Conservation (phyloP, 2,888 invertebrate species). For the Eucera pruinosa region DNA sequence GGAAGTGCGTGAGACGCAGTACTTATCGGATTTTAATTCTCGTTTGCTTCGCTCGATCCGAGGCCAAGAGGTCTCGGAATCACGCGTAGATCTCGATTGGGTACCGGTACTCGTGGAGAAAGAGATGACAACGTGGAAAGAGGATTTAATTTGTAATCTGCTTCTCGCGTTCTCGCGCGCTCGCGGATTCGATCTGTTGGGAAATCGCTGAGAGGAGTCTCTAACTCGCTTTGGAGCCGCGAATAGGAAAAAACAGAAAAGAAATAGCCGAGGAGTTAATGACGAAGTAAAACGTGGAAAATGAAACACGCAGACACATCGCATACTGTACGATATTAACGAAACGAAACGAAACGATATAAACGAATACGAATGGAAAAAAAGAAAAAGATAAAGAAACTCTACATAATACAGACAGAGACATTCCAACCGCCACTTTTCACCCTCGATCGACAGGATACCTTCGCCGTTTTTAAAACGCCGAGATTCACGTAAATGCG, state of each 20-base stretch:
- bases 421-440: slow-evolving; percentile 81
- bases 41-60: slow-evolving; percentile 13
- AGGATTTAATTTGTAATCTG: slow-evolving; percentile 8
- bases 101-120: slow-evolving; percentile 25
- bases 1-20: slow-evolving; percentile 23
- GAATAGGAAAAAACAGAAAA: slow-evolving; percentile 2
- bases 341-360: slow-evolving; percentile 24
- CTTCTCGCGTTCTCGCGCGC: too few species aligned
- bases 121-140: not conserved
- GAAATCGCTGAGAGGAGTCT: slow-evolving; percentile 63
- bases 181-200: slow-evolving; percentile 33
- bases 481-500: slow-evolving; percentile 74
- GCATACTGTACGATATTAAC: slow-evolving; percentile 39
- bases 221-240: slow-evolving; percentile 44
- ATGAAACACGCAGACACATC: slow-evolving; percentile 10
- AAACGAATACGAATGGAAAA: too few species aligned
- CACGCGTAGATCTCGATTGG: slow-evolving; percentile 7
- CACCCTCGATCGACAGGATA: slow-evolving; percentile 72
- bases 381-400: too few species aligned
- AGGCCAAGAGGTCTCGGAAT: too few species aligned
- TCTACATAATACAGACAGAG: slow-evolving; percentile 73
- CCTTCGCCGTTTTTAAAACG: slow-evolving; percentile 49
- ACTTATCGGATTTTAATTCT: slow-evolving; percentile 16
- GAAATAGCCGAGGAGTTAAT: not conserved
- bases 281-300: not conserved